Evolutionary conservation across 1,140 invertebrate species (phyloP), one percentile per base, ranked within the genome.

Genomic region (Adelges cooleyi): DNA sequence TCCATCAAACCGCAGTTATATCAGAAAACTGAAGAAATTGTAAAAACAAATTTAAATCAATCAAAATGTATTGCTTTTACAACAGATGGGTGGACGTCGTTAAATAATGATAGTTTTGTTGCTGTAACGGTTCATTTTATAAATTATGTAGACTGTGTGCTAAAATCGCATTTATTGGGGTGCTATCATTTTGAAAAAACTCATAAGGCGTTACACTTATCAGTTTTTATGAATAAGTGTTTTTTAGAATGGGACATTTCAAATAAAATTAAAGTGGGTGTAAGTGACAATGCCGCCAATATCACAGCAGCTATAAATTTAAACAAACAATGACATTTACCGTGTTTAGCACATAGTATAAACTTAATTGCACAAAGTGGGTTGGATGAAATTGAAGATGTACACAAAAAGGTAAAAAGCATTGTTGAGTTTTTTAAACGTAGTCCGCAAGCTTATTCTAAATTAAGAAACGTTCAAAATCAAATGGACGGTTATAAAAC

Each of bases 71-170:
- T 72, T 11, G 65, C 54, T 46, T 65, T 71, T 17, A 71, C 65
- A 29, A 71, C 70, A 13, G 70, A 71, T 68, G 59, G 68, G 11
- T 71, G 70, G 69, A 69, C 70, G 20, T 69, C 66, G 0, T 62
- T 29, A 1, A 67, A 51, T 40, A 69, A 69, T 50, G 68, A 69
- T 46, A 67, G 67, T 40, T 69, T 67, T 67, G 65, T 69, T 51
- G 67, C 66, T 3, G 36, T 72, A 15, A 67, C 65, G 17, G 70
- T 66, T n/a, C 70, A 72, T 59, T 71, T 66, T 67, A 68, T 71
- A 0, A 67, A 71, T 48, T 23, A 65, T 44, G 52, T 68, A 20
- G 65, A 65, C 6, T 54, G 52, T 29, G 22, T 54, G 33, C 42
- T 71, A 49, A 22, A 50, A 27, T 62, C 54, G 1, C 15, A n/a